These are phyloP conservation scores for Drosophila quasianomalipes DNA, from an alignment of 2,888 invertebrate species.

Conservation along the genomic window DNA sequence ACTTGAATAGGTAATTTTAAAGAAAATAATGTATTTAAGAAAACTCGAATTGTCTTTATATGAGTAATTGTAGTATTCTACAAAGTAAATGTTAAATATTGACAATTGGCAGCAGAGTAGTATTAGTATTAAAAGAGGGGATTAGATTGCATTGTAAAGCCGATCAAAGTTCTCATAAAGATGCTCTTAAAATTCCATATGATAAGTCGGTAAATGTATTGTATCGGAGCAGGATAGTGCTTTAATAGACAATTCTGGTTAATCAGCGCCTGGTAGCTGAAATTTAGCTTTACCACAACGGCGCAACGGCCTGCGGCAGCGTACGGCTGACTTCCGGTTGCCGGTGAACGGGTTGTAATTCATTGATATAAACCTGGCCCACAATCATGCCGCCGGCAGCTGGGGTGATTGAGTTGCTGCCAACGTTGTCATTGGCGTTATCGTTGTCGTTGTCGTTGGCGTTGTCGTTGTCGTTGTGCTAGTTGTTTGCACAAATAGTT, in stretches of 20 bases:
- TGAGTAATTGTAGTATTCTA: background rate
- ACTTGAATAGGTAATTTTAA: background rate
- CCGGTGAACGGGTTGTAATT: conserved; percentile 27
- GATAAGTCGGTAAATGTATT: background rate
- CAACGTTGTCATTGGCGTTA: conserved; percentile 31
- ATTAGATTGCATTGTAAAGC: background rate
- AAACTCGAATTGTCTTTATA: background rate
- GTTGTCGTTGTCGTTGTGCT: conserved; percentile 18
- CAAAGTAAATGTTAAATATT: background rate
- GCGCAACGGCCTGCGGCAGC: conserved; percentile 11
- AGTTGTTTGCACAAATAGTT: conserved; percentile 75
- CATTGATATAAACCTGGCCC: conserved; percentile 23
- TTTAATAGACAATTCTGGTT: conserved; percentile 16
- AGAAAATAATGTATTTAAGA: background rate
- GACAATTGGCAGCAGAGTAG: background rate
- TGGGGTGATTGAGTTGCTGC: conserved; percentile 54
- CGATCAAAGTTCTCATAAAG: background rate
- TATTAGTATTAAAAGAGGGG: background rate
- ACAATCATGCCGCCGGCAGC: conserved; percentile 18
- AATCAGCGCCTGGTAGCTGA: conserved; percentile 11
- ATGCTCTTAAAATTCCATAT: background rate
- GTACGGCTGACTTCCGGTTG: conserved; percentile 34
- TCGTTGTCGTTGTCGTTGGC: conserved; percentile 28
- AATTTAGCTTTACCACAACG: conserved; percentile 5
- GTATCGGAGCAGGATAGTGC: background rate